Conservation (phyloP, 2,113 vertebrate genomes). For the Brevimyrus niger region DNA sequence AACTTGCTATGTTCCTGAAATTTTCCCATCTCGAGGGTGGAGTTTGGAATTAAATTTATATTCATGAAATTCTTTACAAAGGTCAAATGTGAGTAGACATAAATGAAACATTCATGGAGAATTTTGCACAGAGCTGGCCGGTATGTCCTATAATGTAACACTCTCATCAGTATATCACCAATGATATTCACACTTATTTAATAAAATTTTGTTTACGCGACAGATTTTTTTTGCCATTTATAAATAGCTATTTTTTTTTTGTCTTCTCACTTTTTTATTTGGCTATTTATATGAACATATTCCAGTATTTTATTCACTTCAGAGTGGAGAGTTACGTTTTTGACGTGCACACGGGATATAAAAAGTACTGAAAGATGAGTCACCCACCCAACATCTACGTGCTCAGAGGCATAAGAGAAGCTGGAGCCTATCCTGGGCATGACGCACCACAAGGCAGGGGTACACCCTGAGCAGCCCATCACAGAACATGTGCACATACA, state of each 20-base stretch:
- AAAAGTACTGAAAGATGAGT: neutral
- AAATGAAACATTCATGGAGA: neutral
- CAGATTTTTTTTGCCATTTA: neutral
- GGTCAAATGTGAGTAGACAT: neutral
- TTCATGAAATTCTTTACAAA: neutral
- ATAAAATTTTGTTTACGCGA: neutral
- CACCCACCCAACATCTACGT: neutral
- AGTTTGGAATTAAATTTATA: constrained; percentile 3
- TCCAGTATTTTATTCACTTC: neutral
- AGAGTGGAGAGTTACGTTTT: neutral
- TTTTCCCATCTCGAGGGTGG: neutral
- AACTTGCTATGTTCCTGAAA: neutral
- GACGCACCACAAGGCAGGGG: neutral
- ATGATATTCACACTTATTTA: neutral
- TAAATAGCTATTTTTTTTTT: neutral
- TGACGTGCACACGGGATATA: neutral
- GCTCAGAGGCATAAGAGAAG: neutral
- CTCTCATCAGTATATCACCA: neutral
- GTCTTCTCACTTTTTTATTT: neutral
- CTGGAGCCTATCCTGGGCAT: neutral
- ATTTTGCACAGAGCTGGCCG: neutral
- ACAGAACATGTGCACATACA: neutral
- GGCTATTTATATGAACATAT: neutral
- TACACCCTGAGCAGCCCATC: neutral
- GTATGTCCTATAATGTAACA: neutral